phyloP scores from a whole-genome alignment of 2,797 vertebrate genomes.

The Coregonus sp. region DNA sequence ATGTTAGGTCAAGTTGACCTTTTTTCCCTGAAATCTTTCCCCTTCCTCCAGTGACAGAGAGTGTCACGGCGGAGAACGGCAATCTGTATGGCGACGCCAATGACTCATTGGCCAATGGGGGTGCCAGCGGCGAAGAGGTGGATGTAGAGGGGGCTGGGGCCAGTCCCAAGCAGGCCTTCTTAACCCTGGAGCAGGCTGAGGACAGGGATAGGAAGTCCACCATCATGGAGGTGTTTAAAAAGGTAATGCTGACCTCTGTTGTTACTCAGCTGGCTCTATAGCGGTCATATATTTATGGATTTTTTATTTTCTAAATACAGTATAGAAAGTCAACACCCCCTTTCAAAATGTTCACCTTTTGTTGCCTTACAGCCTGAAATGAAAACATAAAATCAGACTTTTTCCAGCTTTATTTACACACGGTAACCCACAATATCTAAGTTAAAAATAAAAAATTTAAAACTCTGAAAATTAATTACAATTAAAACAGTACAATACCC shows the following conservation, averaged over 20 bases:
- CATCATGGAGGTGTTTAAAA: conserved; percentile 73
- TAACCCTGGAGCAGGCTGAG: conserved; percentile 47
- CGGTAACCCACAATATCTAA: no score
- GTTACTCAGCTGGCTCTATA: neutral
- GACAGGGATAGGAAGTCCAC: conserved; percentile 65
- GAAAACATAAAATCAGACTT: no score
- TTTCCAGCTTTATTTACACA: no score
- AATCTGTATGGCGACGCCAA: conserved; percentile 59
- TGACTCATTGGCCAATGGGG: conserved; percentile 15
- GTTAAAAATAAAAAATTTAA: no score
- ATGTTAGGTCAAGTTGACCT: neutral
- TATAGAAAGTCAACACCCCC: no score
- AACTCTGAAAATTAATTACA: no score
- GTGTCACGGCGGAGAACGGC: conserved; percentile 36
- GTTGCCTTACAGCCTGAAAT: no score
- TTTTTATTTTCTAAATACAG: no score
- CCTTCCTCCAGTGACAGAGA: conserved; percentile 29
- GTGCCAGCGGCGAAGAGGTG: neutral
- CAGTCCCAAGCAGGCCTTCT: conserved; percentile 38
- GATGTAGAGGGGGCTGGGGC: neutral
- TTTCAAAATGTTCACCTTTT: no score
- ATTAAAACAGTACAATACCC: no score
- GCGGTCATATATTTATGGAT: neutral
- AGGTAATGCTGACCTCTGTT: conserved; percentile 65
- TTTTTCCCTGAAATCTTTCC: neutral